Base-by-base conservation (phyloP, 2,797 vertebrate genomes). In the Ptychadena robeensis region DNA sequence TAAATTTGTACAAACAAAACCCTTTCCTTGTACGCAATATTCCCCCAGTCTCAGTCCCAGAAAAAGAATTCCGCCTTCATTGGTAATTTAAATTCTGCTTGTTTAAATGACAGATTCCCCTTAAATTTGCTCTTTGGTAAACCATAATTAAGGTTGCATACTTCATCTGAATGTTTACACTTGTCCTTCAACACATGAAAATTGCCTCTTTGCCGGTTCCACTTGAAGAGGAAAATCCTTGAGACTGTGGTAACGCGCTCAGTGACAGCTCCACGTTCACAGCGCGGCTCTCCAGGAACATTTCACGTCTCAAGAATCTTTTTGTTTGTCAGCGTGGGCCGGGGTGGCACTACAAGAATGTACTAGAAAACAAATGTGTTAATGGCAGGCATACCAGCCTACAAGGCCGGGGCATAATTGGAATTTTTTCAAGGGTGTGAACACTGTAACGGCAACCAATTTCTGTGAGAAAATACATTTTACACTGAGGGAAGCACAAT, bases 321-420 rank as follows among this genome's bases (percentile, higher is more conserved):
- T 67, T 75, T 85, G 71, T 81, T 80, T 85, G 73, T 48, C 53
- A 31, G 34, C 27, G 83, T 85, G 75, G 83, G 83, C 76, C 37
- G 78, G 31, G 35, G 66, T 70, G 78, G 83, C 78, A 85, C 66
- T 80, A 57, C 30, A 85, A 80, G 83, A 85, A 85, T 81, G 78
- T 66, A 65, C 53, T 69, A 71, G 72, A 63, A 75, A 85, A 81
- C 83, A 85, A 79, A 85, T 80, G 79, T 85, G 83, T 81, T 81
- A 81, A 85, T 80, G 64, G 72, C 78, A 85, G 73, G 75, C 83
- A 85, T 81, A 80, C 78, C 83, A 85, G 44, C 78, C 83, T 85
- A 85, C 83, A 85, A 70, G 61, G 30, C 72, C n/a, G 22, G 73
- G 28, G 83, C 80, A 85, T 85, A 57, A 66, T 80, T 80, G 72